Percentiles rank a stretch among this genome's conserved stretches.
Conservation (phyloP, 1,140 invertebrate species). For the Melanaphis sacchari region DNA sequence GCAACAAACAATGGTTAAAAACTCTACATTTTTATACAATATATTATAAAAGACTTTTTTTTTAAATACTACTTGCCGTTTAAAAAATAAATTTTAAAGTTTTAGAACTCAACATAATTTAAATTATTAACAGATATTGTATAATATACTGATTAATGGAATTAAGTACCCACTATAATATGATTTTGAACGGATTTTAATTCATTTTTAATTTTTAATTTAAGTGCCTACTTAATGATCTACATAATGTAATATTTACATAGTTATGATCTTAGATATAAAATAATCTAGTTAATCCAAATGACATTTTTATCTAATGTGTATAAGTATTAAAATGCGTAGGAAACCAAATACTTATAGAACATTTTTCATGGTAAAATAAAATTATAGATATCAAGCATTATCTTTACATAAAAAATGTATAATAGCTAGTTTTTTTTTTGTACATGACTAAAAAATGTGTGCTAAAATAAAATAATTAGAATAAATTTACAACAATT, state of each 20-base stretch:
- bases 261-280: background rate
- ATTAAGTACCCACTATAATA: background rate
- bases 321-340: background rate
- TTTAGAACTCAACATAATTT: background rate
- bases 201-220: background rate
- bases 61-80: background rate
- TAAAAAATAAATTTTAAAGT: background rate
- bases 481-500: background rate
- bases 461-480: background rate
- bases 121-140: background rate
- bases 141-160: background rate
- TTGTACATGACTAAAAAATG: background rate
- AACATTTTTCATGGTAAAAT: background rate
- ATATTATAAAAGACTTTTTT: background rate
- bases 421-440: background rate
- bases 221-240: background rate
- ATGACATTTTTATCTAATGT: constrained; percentile 1
- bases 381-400: background rate
- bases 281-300: background rate
- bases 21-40: background rate
- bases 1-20: background rate
- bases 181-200: background rate
- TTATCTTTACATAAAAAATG: background rate
- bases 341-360: background rate
- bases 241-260: background rate